Percentiles rank a stretch among this genome's conserved stretches.
Conservation (phyloP, 2,797 vertebrate species). For the Hypotaenidia okinawae region DNA sequence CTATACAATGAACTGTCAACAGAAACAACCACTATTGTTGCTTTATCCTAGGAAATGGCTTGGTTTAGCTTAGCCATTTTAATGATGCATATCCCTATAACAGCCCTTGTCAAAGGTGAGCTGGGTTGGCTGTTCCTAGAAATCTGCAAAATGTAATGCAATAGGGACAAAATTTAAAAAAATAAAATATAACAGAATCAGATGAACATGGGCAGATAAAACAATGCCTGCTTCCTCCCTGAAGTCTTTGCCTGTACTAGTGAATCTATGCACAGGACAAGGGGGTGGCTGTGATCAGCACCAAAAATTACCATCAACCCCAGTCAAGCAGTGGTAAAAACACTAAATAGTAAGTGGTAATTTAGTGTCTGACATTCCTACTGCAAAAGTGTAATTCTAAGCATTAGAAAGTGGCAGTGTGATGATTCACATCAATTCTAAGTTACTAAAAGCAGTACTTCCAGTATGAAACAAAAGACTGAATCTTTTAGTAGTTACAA, state of each 20-base stretch:
- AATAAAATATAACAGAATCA: neutral
- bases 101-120: neutral
- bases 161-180: neutral
- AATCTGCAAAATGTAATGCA: neutral
- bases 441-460: neutral
- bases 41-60: neutral
- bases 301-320: neutral
- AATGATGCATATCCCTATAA: neutral
- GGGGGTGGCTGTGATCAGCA: neutral
- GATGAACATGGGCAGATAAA: neutral
- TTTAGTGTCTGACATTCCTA: neutral
- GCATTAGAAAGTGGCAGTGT: neutral
- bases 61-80: neutral
- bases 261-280: neutral
- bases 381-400: neutral
- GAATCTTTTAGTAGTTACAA: neutral
- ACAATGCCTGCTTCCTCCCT: neutral
- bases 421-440: neutral
- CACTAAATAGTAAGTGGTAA: neutral
- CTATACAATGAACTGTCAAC: fast-evolving
- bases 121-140: neutral
- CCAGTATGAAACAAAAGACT: neutral
- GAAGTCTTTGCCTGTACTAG: neutral
- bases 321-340: neutral
- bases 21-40: neutral